phyloP scores from a whole-genome alignment of 2,797 vertebrate genomes.

The Rhodeus uyekii region DNA sequence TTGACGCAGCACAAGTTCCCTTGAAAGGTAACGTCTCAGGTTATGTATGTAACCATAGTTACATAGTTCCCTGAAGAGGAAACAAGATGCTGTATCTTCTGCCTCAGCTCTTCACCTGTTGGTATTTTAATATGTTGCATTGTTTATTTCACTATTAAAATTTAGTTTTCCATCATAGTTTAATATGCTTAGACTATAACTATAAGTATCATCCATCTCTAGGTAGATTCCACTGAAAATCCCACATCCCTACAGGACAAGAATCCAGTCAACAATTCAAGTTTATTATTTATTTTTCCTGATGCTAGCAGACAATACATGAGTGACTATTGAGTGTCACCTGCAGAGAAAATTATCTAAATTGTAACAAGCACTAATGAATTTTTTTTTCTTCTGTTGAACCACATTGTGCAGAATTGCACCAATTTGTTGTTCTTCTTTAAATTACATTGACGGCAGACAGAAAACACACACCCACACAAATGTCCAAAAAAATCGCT shows the following conservation, averaged over 20 bases:
- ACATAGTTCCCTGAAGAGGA: too few species aligned
- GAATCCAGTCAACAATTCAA: background rate
- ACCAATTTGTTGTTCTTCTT: constrained; percentile 22
- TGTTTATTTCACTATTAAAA: background rate
- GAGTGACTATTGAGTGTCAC: background rate
- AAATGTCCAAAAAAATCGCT: constrained; percentile 58
- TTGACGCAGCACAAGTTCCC: too few species aligned
- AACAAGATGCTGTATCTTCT: too few species aligned
- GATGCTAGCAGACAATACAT: background rate
- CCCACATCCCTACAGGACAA: background rate
- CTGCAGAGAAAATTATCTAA: constrained; percentile 16
- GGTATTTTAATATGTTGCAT: too few species aligned
- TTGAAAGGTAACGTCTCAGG: too few species aligned
- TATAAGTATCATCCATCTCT: too few species aligned
- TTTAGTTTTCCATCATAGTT: background rate
- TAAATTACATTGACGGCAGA: constrained; percentile 14
- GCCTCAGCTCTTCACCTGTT: too few species aligned
- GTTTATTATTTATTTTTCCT: background rate
- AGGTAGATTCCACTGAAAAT: background rate
- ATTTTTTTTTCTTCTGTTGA: constrained; percentile 24
- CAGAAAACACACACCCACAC: constrained; percentile 48
- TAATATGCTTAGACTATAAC: background rate
- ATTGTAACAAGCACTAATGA: constrained; percentile 28
- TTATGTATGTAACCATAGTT: too few species aligned
- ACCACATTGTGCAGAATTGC: constrained; percentile 12